Conservation (phyloP, 2,797 vertebrate species). For the Tapera naevia region DNA sequence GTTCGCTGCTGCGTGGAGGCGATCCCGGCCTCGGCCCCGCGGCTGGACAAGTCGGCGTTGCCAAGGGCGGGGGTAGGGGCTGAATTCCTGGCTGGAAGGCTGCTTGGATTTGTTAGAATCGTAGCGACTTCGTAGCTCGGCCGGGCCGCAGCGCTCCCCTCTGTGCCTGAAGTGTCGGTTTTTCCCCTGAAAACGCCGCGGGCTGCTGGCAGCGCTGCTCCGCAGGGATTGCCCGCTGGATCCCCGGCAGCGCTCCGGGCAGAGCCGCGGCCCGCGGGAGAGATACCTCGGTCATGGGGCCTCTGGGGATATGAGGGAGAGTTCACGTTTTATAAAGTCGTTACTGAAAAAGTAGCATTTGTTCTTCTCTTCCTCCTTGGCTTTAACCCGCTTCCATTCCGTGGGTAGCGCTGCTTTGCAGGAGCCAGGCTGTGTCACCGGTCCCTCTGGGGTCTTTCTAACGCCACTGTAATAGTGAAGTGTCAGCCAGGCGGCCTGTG, state of each 20-base stretch:
- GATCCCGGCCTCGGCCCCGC: not conserved
- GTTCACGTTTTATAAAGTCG: slow-evolving; percentile 48
- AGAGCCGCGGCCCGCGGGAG: not conserved
- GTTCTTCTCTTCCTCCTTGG: slow-evolving; percentile 48
- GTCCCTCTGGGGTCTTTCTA: slow-evolving; percentile 76
- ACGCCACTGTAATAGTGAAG: slow-evolving; percentile 76
- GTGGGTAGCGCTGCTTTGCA: slow-evolving; percentile 63
- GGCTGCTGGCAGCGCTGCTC: not conserved
- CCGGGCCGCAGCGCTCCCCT: not conserved
- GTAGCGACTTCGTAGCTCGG: not conserved
- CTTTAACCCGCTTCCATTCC: slow-evolving; percentile 23
- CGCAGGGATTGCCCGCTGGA: not conserved
- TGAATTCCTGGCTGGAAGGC: not conserved
- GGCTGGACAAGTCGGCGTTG: not conserved
- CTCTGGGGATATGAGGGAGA: not conserved
- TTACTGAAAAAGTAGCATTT: slow-evolving; percentile 64
- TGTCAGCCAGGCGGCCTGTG: slow-evolving; percentile 76
- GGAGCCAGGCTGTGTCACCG: slow-evolving; percentile 72
- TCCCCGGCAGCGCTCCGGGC: not conserved
- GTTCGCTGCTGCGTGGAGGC: too few species aligned
- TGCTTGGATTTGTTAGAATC: not conserved
- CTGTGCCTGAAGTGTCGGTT: not conserved
- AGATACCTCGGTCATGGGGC: not conserved
- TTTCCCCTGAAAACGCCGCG: not conserved
- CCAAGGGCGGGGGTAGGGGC: rapidly evolving